Percentiles rank a stretch among this genome's conserved stretches.
Evolutionary conservation across 2,797 vertebrate species (phyloP).

Genomic region (Cynopterus sphinx): DNA sequence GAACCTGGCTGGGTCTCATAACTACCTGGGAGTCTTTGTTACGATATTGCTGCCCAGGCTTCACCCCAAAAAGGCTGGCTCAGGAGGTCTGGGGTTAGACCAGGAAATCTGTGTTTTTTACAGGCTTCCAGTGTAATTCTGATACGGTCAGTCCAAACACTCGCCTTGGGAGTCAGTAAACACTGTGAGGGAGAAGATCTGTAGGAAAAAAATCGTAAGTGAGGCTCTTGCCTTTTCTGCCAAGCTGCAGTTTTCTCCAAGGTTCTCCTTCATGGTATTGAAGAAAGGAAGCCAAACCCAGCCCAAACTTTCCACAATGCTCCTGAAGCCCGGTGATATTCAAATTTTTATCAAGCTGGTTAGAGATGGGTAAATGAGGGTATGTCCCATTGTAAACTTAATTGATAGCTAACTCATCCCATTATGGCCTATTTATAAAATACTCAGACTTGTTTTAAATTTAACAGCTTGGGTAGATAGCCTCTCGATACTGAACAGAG

Average conservation of each 20-base stretch:
- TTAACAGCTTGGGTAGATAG: neutral
- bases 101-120: neutral
- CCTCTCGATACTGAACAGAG: neutral
- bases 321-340: neutral
- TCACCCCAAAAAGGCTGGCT: neutral
- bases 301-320: neutral
- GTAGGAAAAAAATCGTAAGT: neutral
- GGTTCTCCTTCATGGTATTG: neutral
- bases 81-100: neutral
- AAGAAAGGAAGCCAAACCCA: neutral
- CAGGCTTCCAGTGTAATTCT: conserved; percentile 47
- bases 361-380: neutral
- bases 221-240: neutral
- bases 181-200: neutral
- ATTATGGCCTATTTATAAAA: neutral
- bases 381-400: neutral
- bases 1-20: neutral
- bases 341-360: neutral
- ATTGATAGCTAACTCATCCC: neutral
- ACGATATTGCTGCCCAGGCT: neutral
- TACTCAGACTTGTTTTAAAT: neutral
- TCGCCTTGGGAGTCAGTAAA: conserved; percentile 46
- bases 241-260: conserved; percentile 28
- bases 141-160: neutral
- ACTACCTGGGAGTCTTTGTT: neutral